These are phyloP conservation scores for Akabosia matsudoensis DNA, from an alignment of 1,140 invertebrate species.

Conservation along the genomic window DNA sequence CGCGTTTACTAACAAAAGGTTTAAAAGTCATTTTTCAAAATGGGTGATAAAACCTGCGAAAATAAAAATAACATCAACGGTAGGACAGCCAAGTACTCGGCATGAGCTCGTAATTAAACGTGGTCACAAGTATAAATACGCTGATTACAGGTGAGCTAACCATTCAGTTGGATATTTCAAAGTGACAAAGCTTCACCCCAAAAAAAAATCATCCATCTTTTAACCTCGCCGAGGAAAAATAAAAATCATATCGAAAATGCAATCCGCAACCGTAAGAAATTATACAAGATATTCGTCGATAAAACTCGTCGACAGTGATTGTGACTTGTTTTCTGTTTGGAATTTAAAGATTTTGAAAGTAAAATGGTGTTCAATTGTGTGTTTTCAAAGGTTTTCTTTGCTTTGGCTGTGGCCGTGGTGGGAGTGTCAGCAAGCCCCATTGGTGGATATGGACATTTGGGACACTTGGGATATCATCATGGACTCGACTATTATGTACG, in stretches of 20 bases:
- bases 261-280: conserved; percentile 3
- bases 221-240: background rate
- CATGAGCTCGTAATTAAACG: background rate
- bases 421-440: background rate
- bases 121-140: conserved; percentile 6
- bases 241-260: background rate
- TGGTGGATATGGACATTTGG: background rate
- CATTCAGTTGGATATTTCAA: conserved; percentile 16
- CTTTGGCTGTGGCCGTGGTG: conserved; percentile 3
- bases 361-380: background rate
- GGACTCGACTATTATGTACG: conserved; percentile 22
- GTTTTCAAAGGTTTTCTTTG: conserved; percentile 4
- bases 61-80: too few species aligned
- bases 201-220: background rate
- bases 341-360: too few species aligned
- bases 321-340: background rate
- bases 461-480: conserved; percentile 1
- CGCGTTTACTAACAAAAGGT: too few species aligned
- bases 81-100: too few species aligned
- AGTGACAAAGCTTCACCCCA: background rate
- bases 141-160: background rate
- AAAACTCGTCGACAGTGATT: background rate
- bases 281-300: conserved; percentile 9
- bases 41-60: too few species aligned
- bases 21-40: too few species aligned